Percentiles rank a stretch among this genome's conserved stretches.
Evolutionary conservation across 2,797 vertebrate species (phyloP).

Genomic region (Dryobates pubescens): DNA sequence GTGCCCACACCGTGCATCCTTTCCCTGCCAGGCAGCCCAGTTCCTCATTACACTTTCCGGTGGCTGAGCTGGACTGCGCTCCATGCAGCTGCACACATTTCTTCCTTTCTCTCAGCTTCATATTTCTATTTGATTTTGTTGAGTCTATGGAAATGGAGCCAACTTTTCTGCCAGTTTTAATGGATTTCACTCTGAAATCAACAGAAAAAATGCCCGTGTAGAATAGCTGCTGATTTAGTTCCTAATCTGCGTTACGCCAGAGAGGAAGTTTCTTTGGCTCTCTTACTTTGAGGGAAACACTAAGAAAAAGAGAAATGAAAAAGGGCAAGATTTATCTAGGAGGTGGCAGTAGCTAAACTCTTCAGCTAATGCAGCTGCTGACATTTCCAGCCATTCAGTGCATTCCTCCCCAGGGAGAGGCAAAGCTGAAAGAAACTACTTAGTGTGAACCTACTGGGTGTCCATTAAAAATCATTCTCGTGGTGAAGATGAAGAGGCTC

Average conservation of each 20-base stretch:
- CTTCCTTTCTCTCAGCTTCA: not conserved
- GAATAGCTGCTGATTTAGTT: conserved; percentile 52
- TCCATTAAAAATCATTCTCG: conserved; percentile 65
- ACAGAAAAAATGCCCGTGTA: conserved; percentile 20
- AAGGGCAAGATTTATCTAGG: conserved; percentile 53
- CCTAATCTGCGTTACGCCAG: conserved; percentile 36
- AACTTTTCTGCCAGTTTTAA: conserved; percentile 38
- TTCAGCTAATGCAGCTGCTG: conserved; percentile 45
- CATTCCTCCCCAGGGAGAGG: conserved; percentile 43
- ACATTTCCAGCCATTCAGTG: conserved; percentile 59
- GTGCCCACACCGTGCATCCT: not conserved
- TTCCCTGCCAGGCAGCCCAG: not conserved
- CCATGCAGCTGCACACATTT: not conserved
- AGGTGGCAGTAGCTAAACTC: conserved; percentile 54
- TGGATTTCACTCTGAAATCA: conserved; percentile 19
- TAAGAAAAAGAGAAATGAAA: conserved; percentile 30
- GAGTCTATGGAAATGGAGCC: not conserved
- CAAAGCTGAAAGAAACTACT: conserved; percentile 61
- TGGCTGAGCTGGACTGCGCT: not conserved
- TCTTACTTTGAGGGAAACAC: conserved; percentile 37
- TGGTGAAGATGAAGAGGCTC: conserved; percentile 61
- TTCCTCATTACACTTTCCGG: accelerated
- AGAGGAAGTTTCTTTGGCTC: conserved; percentile 49
- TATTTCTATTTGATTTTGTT: conserved; percentile 26
- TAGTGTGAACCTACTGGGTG: conserved; percentile 57